Evolutionary conservation across 1,140 invertebrate species (phyloP), one percentile per base, ranked within the genome.

Genomic region (Papilio glaucus): DNA sequence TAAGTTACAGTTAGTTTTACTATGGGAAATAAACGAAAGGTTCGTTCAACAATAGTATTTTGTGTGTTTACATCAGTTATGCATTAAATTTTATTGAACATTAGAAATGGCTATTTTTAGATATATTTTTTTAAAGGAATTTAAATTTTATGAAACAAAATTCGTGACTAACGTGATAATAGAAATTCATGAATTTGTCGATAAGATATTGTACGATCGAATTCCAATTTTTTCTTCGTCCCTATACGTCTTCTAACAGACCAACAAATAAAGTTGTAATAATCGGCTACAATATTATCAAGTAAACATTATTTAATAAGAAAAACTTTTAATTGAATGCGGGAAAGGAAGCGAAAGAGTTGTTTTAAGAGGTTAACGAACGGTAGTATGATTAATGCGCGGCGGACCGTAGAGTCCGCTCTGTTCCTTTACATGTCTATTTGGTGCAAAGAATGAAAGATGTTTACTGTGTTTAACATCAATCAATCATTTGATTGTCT

Each of bases 341-440:
- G n/a, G n/a, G n/a, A 13, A 60, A 41, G 18, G 41, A 49, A 39
- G 24, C 57, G 26, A 63, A 45, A 71, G 49, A n/a, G n/a, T n/a
- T 53, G 39, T 39, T 67, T 72, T 65, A 29, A 49, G 57, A 72
- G 77, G 74, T 76, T 72, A 76, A 79, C 69, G 77, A 76, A 75
- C 77, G 72, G 68, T 72, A 60, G 61, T 72, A 42, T 69, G 63
- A 70, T 18, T 70, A 37, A 37, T 12, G 41, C 12, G 60, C 71
- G 37, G 29, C 72, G 37, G 70, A 74, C 33, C 72, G 65, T 29
- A 24, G 45, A 72, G 41, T n/a, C 45, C 57, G 12, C 13, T 41
- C 12, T 4, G 39, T 41, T 13, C 12, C 13, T 13, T 41, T 4
- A 41, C 39, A 41, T 13, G 9, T 41, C 39, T 41, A n/a, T 41